Conservation (phyloP, 2,797 vertebrate genomes). For the Peromyscus aztecus region DNA sequence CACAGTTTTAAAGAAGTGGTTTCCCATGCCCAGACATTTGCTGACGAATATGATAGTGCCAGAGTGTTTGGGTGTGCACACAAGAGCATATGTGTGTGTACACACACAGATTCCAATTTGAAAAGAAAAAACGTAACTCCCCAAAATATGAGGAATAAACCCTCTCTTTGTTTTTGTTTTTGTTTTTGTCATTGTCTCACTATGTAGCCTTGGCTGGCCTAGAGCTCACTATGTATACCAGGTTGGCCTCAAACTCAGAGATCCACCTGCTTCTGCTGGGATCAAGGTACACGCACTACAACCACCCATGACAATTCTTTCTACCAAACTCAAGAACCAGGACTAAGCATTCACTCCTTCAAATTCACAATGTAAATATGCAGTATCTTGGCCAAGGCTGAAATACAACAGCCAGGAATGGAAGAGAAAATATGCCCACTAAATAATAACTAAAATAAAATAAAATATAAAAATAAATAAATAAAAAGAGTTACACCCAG, state of each 20-base stretch:
- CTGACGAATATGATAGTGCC: background rate
- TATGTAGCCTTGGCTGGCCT: background rate
- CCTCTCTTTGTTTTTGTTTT: background rate
- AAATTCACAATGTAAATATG: conserved; percentile 25
- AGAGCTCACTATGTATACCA: background rate
- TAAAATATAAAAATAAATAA: conserved; percentile 20
- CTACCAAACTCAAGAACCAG: conserved; percentile 37
- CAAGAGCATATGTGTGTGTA: no score
- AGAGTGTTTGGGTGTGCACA: background rate
- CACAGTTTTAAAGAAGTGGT: conserved; percentile 34
- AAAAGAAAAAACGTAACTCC: conserved; percentile 16
- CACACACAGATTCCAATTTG: background rate
- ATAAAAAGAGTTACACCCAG: background rate
- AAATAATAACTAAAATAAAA: conserved; percentile 10
- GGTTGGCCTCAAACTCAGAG: background rate
- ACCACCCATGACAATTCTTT: background rate
- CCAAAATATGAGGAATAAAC: background rate
- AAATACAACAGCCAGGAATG: conserved; percentile 27
- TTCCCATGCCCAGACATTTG: conserved; percentile 7
- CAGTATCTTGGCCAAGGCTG: background rate
- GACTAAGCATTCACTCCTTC: background rate
- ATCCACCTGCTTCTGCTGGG: background rate
- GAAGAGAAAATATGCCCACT: conserved; percentile 47
- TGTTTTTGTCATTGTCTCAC: background rate
- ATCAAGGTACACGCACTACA: background rate